phyloP scores from a whole-genome alignment of 1,140 invertebrate species.

The Acromyrmex heyeri region DNA sequence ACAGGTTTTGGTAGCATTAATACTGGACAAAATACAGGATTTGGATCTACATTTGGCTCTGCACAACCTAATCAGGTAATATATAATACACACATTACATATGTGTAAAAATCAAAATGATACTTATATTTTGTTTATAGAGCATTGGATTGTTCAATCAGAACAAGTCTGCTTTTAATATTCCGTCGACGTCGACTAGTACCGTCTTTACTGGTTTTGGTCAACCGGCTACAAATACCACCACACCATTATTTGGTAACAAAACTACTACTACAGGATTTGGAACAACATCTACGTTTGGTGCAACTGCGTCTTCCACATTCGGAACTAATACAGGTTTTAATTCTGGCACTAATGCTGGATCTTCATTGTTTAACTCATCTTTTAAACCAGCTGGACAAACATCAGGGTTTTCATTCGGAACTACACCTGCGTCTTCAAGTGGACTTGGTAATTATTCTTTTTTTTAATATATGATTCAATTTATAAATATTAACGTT shows the following conservation, averaged over 20 bases:
- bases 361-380: slow-evolving; percentile 86
- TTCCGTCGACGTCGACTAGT: slow-evolving; percentile 82
- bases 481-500: slow-evolving; percentile 2
- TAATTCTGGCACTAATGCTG: slow-evolving; percentile 82
- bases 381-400: slow-evolving; percentile 84
- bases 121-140: slow-evolving; percentile 69
- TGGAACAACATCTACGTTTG: slow-evolving; percentile 87
- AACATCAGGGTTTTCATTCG: slow-evolving; percentile 86
- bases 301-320: slow-evolving; percentile 83
- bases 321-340: slow-evolving; percentile 86
- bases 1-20: slow-evolving; percentile 84
- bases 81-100: background rate
- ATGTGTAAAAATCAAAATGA: background rate
- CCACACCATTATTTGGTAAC: slow-evolving; percentile 83
- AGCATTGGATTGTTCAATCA: slow-evolving; percentile 86
- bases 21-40: slow-evolving; percentile 83
- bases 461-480: slow-evolving; percentile 11
- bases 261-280: slow-evolving; percentile 86
- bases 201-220: slow-evolving; percentile 87
- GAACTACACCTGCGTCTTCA: slow-evolving; percentile 82
- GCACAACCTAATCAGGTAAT: slow-evolving; percentile 85
- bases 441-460: slow-evolving; percentile 81
- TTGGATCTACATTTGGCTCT: slow-evolving; percentile 83
- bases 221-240: slow-evolving; percentile 82
- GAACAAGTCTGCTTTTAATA: slow-evolving; percentile 85